Conservation (phyloP, 2,888 invertebrate genomes). For the Tipula lateralis region DNA sequence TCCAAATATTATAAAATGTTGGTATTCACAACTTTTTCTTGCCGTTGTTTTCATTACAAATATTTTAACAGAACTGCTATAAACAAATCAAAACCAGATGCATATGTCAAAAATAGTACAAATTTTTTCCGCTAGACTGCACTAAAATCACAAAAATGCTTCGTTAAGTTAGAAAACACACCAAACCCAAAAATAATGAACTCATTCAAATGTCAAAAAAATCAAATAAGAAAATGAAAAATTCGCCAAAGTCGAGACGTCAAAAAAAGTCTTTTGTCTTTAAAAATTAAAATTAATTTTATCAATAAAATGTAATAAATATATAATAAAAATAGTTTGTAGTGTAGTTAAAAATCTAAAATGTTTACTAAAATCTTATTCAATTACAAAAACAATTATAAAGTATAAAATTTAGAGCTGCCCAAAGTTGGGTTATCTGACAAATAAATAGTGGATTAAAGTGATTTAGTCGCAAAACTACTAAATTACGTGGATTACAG, state of each 20-base stretch:
- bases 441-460: background rate
- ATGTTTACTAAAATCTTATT: background rate
- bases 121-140: background rate
- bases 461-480: background rate
- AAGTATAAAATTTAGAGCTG: background rate
- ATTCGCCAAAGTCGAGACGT: background rate
- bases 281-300: background rate
- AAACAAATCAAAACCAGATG: background rate
- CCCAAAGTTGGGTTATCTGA: background rate
- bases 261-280: background rate
- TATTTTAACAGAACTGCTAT: background rate
- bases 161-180: background rate
- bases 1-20: background rate
- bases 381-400: background rate
- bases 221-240: background rate
- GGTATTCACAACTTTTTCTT: background rate
- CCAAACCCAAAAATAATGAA: background rate
- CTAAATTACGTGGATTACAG: background rate
- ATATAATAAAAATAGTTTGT: background rate
- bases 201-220: background rate
- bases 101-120: background rate
- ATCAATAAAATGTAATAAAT: background rate
- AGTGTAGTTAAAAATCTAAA: background rate
- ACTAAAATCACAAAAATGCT: background rate
- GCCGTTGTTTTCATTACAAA: background rate